Percentiles rank a stretch among this genome's conserved stretches.
phyloP scores from a whole-genome alignment of 1,140 invertebrate species.

The Papilio polyxenes region DNA sequence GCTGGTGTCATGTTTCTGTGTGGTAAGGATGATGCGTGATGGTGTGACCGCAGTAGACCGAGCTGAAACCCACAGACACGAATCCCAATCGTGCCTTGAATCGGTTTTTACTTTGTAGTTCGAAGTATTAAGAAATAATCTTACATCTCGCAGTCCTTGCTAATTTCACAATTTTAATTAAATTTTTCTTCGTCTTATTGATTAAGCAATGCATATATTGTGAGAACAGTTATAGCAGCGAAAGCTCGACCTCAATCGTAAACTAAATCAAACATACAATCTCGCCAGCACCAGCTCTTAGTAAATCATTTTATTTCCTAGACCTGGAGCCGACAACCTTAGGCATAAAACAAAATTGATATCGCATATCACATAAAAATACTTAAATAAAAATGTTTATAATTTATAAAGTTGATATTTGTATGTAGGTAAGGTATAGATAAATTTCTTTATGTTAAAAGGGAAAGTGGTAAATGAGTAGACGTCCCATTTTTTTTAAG shows the following conservation, averaged over 20 bases:
- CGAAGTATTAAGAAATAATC: neutral
- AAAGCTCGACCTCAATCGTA: neutral
- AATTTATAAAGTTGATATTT: too few relatives aligned
- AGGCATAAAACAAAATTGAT: too few relatives aligned
- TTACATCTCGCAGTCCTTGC: neutral
- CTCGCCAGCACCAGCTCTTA: neutral
- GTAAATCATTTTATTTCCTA: neutral
- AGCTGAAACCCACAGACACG: too few relatives aligned
- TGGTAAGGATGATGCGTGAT: neutral
- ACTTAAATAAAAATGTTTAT: too few relatives aligned
- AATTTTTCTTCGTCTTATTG: constrained; percentile 1
- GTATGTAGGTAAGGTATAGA: too few relatives aligned
- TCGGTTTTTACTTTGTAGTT: neutral
- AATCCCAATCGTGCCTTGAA: neutral
- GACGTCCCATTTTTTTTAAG: too few relatives aligned
- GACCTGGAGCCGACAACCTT: neutral
- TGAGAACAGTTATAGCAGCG: neutral
- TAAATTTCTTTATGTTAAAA: too few relatives aligned
- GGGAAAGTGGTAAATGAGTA: too few relatives aligned
- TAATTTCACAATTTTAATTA: constrained; percentile 12
- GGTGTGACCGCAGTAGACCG: neutral
- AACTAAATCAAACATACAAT: neutral
- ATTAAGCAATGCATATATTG: neutral
- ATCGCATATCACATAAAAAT: too few relatives aligned
- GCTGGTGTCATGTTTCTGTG: neutral